A percentile compares a stretch with the other conserved stretches of the same genome.
phyloP scores from a whole-genome alignment of 2,888 invertebrate genomes.

The Bellardia bayeri region DNA sequence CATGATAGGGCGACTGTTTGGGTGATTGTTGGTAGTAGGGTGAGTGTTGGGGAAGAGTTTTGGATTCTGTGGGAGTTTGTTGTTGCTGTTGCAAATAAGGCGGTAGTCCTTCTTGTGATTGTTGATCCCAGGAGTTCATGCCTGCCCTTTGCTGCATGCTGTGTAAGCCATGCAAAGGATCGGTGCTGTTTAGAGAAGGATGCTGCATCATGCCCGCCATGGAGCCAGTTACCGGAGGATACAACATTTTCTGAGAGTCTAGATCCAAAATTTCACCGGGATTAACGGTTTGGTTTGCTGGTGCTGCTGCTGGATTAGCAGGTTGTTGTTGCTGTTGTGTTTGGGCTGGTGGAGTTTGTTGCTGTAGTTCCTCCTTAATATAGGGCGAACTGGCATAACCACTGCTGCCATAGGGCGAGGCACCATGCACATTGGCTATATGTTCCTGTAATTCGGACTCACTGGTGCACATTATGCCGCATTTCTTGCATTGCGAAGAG shows the following conservation, averaged over 20 bases:
- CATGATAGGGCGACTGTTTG: slow-evolving; percentile 76
- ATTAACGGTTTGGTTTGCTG: slow-evolving; percentile 80
- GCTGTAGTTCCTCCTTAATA: slow-evolving; percentile 81
- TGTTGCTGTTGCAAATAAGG: slow-evolving; percentile 78
- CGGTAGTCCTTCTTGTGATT: slow-evolving; percentile 79
- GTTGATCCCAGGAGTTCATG: slow-evolving; percentile 80
- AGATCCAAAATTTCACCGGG: slow-evolving; percentile 90
- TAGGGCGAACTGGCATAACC: slow-evolving; percentile 81
- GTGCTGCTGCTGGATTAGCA: slow-evolving; percentile 77
- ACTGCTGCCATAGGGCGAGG: slow-evolving; percentile 81
- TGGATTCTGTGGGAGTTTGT: slow-evolving; percentile 69
- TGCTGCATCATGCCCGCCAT: slow-evolving; percentile 71
- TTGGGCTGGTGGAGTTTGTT: slow-evolving; percentile 74
- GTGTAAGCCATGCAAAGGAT: slow-evolving; percentile 83
- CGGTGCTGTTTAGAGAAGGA: slow-evolving; percentile 75
- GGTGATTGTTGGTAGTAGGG: slow-evolving; percentile 69
- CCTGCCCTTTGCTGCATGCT: slow-evolving; percentile 80
- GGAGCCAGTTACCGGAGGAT: slow-evolving; percentile 76
- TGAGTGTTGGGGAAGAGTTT: slow-evolving; percentile 40
- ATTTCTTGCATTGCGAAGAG: slow-evolving; percentile 90
- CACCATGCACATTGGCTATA: slow-evolving; percentile 88
- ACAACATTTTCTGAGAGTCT: slow-evolving; percentile 94
- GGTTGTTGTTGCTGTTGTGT: slow-evolving; percentile 75
- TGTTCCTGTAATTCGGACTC: slow-evolving; percentile 91
- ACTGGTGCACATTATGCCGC: slow-evolving; percentile 91